Evolutionary conservation across 1,140 invertebrate genomes (phyloP).

Genomic region (Lordiphosa clarofinis): DNA sequence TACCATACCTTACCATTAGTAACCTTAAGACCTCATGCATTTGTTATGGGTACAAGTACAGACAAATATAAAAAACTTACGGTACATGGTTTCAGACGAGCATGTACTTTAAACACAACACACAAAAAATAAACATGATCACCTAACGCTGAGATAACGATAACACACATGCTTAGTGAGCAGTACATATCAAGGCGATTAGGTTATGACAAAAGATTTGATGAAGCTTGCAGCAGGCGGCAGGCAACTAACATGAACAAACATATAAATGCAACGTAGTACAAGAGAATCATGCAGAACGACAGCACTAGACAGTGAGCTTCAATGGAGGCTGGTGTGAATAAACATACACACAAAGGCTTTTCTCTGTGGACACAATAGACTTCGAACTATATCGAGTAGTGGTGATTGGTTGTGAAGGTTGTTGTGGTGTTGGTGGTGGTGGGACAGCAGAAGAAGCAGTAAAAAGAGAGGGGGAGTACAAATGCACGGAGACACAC

Average conservation of each 20-base stretch:
- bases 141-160: slow-evolving; percentile 36
- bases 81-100: slow-evolving; percentile 32
- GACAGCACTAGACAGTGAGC: slow-evolving; percentile 10
- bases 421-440: slow-evolving; percentile 23
- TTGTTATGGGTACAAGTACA: slow-evolving; percentile 8
- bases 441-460: slow-evolving; percentile 45
- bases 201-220: slow-evolving; percentile 31
- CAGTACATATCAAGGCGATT: slow-evolving; percentile 18
- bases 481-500: slow-evolving; percentile 47
- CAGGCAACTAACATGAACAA: slow-evolving; percentile 67
- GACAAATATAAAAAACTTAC: slow-evolving; percentile 40
- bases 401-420: slow-evolving; percentile 39
- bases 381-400: slow-evolving; percentile 27
- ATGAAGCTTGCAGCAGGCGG: slow-evolving; percentile 63
- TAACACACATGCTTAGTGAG: slow-evolving; percentile 39
- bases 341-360: slow-evolving; percentile 9
- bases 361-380: slow-evolving; percentile 20
- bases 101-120: slow-evolving; percentile 65
- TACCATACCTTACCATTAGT: slow-evolving; percentile 26
- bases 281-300: slow-evolving; percentile 37
- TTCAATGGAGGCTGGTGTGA: slow-evolving; percentile 6
- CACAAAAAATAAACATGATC: slow-evolving; percentile 36
- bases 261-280: slow-evolving; percentile 15
- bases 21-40: slow-evolving; percentile 39
- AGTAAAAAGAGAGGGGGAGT: slow-evolving; percentile 33